These are phyloP conservation scores for Acrocephalus kingi DNA, from an alignment of 2,113 vertebrate genomes.

Conservation along the genomic window DNA sequence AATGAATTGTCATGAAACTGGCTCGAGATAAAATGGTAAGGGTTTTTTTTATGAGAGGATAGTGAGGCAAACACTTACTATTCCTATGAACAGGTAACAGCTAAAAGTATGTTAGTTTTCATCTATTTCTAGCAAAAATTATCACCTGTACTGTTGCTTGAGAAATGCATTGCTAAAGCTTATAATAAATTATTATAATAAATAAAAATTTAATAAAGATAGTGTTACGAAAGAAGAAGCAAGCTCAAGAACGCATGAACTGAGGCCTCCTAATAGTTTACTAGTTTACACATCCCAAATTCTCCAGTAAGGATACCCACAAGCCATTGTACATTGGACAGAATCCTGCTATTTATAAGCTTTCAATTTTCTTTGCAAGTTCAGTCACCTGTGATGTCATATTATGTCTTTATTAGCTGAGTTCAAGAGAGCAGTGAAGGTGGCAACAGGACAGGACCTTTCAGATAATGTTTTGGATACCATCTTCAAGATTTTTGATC, in stretches of 20 bases:
- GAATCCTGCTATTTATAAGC: background rate
- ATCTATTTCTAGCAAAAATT: background rate
- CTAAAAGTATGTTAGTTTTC: background rate
- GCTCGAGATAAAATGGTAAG: background rate
- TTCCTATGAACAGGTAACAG: background rate
- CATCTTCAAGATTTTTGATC: conserved; percentile 94
- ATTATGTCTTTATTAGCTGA: conserved; percentile 79
- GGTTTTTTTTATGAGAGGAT: background rate
- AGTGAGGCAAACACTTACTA: background rate
- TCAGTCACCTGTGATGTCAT: background rate
- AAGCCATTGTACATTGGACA: background rate
- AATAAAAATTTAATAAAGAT: background rate
- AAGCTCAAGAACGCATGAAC: background rate
- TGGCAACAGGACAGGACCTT: conserved; percentile 92
- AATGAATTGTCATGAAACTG: background rate
- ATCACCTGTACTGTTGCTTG: background rate
- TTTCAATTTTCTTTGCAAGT: background rate
- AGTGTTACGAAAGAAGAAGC: background rate
- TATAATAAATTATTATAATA: background rate
- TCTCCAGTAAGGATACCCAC: background rate
- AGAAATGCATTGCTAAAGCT: background rate
- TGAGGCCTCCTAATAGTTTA: background rate
- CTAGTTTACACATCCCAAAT: background rate
- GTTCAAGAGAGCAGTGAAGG: conserved; percentile 93
- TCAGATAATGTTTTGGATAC: conserved; percentile 94